Evolutionary conservation across 30 jellyfish, hydroid and myxozoan genomes (phyloP), one percentile per base, ranked within the genome.

Genomic region (Aurelia coerulea): DNA sequence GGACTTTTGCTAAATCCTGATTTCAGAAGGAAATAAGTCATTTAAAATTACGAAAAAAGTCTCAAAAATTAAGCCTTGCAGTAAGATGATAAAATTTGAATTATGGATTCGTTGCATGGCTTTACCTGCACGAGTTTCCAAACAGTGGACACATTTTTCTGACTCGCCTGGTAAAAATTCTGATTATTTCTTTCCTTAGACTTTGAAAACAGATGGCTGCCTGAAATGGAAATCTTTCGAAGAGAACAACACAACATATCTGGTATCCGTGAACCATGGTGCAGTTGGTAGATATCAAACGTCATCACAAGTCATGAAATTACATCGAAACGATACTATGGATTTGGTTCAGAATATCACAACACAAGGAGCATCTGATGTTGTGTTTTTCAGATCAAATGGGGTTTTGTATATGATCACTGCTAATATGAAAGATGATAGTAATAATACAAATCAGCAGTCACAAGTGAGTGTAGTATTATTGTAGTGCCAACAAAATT

Each of bases 351-450:
- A 89, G 37, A 72, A 80, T 37, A 89, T 89, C 10, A 23, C 92
- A 39, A 89, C 92, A 4, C 64, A 67, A 71, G 97, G 97, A 3
- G 97, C 86, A 1, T 15, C 90, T 42, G 97, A 80, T 66, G 80
- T 50, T 12, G 65, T 49, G 53, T 13, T 73, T 10, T 89, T 89
- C 81, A 7, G 49, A 62, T 80, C 92, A 3, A 69, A 41, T 46
- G 92, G 91, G 14, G 78, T 80, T 5, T 19, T 23, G 15, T 89
- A 80, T 73, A 42, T 89, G 79, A 46, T 89, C n/a, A 56, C 79
- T 56, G 77, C 82, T 0, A 80, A 74, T 76, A 67, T 66, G 85
- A 73, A 66, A 29, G 97, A 89, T 54, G 80, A 89, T 53, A 31
- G 53, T 1, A 92, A 87, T 5, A 64, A 63, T 34, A 71, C 90